Evolutionary conservation across 2,113 vertebrate genomes (phyloP), one percentile per base, ranked within the genome.

Genomic region (Tragelaphus imberbis): DNA sequence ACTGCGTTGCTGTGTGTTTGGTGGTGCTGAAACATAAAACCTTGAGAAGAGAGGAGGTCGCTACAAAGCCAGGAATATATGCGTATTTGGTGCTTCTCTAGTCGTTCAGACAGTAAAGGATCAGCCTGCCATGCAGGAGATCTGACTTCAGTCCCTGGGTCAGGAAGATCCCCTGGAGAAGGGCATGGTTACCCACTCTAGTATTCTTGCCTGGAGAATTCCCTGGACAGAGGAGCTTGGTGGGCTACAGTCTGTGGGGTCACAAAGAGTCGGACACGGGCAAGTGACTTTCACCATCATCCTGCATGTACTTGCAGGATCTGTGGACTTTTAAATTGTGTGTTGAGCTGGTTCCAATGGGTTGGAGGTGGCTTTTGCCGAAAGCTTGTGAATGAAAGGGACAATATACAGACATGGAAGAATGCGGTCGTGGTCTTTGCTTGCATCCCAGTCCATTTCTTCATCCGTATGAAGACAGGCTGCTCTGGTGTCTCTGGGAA

Each of bases 371-470:
- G 36, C 68, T 14, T 14, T 6, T n/a, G 33, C 36, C 58, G 68
- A 90, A 53, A 53, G n/a, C 16, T 30, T 14, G 36, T 12, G 68
- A 27, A 68, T 63, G 33, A 87, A 51, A 61, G 6, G 9, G 27
- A 65, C 5, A 16, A 25, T 15, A 51, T 55, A 1, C 0, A 1
- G 33, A 79, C 28, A 49, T 10, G 40, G 36, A 2, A 0, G 13
- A 17, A 12, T 49, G 79, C 23, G 7, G 14, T 33, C 11, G 3
- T n/a, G 5, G 13, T 9, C 27, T 25, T 55, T 77, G 58, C 23
- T 61, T 36, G 59, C 88, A 90, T n/a, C 25, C 15, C 3, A 13
- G 28, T n/a, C 77, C 56, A 3, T 63, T 51, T 75, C 79, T 51
- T 36, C 28, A 44, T 1, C 23, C 2, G 2, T 30, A 23, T 86